phyloP scores from a whole-genome alignment of 2,888 invertebrate genomes.

The Tryphoninae sp. region DNA sequence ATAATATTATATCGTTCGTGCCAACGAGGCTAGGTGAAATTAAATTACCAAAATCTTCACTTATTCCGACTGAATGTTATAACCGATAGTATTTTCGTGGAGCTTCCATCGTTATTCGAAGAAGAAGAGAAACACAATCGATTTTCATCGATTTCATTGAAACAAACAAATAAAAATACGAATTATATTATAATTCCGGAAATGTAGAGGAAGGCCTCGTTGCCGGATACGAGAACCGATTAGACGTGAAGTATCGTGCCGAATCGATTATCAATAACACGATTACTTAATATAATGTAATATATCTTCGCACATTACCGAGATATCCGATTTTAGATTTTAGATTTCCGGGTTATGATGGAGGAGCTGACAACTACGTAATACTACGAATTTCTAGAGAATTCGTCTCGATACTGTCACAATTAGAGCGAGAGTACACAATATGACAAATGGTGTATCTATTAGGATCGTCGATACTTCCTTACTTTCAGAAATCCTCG shows the following conservation, averaged over 20 bases:
- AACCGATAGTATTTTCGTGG: constrained; percentile 60
- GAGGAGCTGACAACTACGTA: constrained; percentile 44
- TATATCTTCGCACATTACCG: constrained; percentile 47
- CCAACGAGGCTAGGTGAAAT: constrained; percentile 42
- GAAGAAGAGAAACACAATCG: constrained; percentile 24
- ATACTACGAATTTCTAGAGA: constrained; percentile 27
- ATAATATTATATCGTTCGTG: constrained; percentile 42
- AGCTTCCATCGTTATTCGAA: constrained; percentile 53
- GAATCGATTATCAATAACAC: constrained; percentile 27
- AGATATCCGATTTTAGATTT: constrained; percentile 18
- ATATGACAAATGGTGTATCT: not conserved
- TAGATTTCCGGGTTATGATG: constrained; percentile 16
- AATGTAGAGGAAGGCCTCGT: not conserved
- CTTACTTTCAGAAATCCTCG: not conserved
- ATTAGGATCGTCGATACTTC: not conserved
- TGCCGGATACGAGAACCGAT: constrained; percentile 19
- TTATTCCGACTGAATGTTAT: constrained; percentile 58
- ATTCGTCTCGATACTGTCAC: constrained; percentile 8
- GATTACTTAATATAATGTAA: constrained; percentile 45
- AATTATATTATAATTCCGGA: constrained; percentile 42
- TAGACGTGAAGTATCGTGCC: constrained; percentile 26
- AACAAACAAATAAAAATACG: constrained; percentile 11
- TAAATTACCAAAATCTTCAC: constrained; percentile 45
- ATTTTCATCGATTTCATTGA: constrained; percentile 30
- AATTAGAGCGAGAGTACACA: constrained; percentile 6